These are phyloP conservation scores for Plumapathes pennacea DNA, from an alignment of 92 coral and sea anemone genomes.

Conservation along the genomic window DNA sequence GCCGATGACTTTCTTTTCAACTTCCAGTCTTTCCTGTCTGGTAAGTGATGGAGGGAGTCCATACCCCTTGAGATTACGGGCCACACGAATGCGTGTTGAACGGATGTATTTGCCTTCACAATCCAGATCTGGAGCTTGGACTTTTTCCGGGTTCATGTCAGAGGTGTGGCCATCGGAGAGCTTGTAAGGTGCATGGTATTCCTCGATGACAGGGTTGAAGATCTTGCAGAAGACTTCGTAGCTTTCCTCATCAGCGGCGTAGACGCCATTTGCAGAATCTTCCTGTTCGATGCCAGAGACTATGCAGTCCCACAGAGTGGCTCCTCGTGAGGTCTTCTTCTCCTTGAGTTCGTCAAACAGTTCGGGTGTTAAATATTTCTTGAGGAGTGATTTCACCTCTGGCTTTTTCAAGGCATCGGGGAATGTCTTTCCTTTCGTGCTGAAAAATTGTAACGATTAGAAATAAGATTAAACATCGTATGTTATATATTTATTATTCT, in stretches of 20 bases:
- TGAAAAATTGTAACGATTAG: no score
- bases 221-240: constrained; percentile 57
- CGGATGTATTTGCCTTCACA: constrained; percentile 59
- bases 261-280: constrained; percentile 55
- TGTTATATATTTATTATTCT: no score
- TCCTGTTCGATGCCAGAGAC: constrained; percentile 52
- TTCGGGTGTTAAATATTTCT: constrained; percentile 47
- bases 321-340: constrained; percentile 54
- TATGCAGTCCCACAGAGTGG: constrained; percentile 46
- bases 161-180: constrained; percentile 71
- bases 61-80: constrained; percentile 79
- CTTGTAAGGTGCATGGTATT: constrained; percentile 80
- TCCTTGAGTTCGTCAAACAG: constrained; percentile 45
- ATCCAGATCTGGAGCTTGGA: constrained; percentile 74
- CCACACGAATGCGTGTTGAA: constrained; percentile 92
- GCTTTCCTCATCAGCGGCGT: constrained; percentile 70
- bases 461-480: no score
- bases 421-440: no score
- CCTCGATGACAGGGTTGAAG: constrained; percentile 66
- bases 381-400: constrained; percentile 51
- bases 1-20: constrained; percentile 77
- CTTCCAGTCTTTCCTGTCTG: constrained; percentile 69
- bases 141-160: constrained; percentile 83
- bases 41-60: constrained; percentile 72
- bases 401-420: constrained; percentile 52